Evolutionary conservation across 2,888 invertebrate species (phyloP).

Genomic region (Cenopis cana): DNA sequence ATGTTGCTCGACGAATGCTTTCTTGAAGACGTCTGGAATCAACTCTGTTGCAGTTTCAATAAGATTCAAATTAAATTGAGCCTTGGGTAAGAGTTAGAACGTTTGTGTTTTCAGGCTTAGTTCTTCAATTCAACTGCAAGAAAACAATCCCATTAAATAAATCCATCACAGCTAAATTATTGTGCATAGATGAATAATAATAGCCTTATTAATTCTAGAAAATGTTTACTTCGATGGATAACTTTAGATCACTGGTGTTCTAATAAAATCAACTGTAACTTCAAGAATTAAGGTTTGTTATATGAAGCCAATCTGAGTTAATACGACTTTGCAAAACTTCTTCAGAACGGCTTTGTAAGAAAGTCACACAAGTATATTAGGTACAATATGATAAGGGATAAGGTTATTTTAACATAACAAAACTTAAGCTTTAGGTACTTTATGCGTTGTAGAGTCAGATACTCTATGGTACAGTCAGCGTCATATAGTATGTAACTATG

Average conservation of each 20-base stretch:
- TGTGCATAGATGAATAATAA: conserved; percentile 36
- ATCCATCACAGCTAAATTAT: conserved; percentile 30
- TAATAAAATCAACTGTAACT: background rate
- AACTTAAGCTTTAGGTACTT: too few relatives aligned
- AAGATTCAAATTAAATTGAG: background rate
- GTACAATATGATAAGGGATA: too few relatives aligned
- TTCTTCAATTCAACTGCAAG: conserved; percentile 30
- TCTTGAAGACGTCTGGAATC: background rate
- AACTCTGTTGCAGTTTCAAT: background rate
- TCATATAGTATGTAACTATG: too few relatives aligned
- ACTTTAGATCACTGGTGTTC: background rate
- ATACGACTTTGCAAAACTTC: background rate
- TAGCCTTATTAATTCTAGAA: conserved; percentile 19
- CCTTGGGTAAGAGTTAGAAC: background rate
- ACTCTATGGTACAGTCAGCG: too few relatives aligned
- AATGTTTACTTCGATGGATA: conserved; percentile 6
- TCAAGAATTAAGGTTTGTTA: background rate
- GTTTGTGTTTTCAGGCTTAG: background rate
- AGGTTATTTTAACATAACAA: too few relatives aligned
- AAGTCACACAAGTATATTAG: too few relatives aligned
- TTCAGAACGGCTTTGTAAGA: background rate
- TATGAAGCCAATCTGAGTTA: background rate
- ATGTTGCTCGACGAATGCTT: background rate
- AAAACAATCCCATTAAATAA: conserved; percentile 36
- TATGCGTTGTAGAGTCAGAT: too few relatives aligned